Evolutionary conservation across 2,113 vertebrate species (phyloP).

Genomic region (Microtus oregoni): DNA sequence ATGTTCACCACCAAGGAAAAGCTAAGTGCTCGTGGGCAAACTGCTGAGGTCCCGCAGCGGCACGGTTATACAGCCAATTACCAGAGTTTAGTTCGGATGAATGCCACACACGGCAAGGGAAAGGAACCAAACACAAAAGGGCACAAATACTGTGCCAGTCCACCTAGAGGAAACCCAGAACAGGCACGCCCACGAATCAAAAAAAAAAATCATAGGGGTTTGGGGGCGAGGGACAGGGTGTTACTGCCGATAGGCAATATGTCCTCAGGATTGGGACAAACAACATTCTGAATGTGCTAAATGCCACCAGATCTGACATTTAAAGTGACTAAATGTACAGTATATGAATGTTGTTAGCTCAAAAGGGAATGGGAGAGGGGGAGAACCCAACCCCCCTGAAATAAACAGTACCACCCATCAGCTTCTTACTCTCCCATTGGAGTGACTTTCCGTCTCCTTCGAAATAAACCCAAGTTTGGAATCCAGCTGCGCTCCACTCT

Average conservation of each 20-base stretch:
- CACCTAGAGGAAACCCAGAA: fast-evolving
- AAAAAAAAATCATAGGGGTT: not conserved
- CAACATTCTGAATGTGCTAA: not conserved
- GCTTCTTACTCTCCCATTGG: not conserved
- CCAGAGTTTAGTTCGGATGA: not conserved
- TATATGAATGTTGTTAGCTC: not conserved
- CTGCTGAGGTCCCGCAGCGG: fast-evolving
- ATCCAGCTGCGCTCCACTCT: not conserved
- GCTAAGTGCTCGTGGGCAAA: fast-evolving
- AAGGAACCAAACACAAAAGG: not conserved
- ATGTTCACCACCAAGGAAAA: not conserved
- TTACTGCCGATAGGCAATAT: not conserved
- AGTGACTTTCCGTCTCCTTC: not conserved
- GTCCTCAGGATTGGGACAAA: not conserved
- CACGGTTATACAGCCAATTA: fast-evolving
- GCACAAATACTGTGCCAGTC: fast-evolving
- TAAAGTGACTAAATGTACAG: too few relatives aligned
- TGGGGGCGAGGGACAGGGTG: not conserved
- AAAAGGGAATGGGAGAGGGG: not conserved
- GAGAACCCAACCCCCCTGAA: not conserved
- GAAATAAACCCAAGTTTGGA: not conserved
- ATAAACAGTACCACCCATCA: fast-evolving
- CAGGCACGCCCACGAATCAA: not conserved
- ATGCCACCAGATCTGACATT: not conserved
- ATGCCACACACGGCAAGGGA: not conserved